phyloP scores from a whole-genome alignment of 2,888 invertebrate species.

The Steromphala cineraria region DNA sequence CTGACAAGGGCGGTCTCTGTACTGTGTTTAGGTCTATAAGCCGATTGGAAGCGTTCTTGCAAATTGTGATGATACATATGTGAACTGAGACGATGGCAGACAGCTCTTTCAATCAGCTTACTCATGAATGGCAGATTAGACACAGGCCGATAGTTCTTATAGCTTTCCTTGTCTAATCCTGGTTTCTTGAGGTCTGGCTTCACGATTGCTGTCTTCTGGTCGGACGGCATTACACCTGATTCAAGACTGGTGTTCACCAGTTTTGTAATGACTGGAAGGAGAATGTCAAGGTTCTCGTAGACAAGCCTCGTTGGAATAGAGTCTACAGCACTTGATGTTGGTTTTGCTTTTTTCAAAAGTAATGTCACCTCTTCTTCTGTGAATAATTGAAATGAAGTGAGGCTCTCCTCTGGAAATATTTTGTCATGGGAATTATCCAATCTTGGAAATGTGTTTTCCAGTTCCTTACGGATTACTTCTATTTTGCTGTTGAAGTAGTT shows the following conservation, averaged over 20 bases:
- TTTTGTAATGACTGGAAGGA: neutral
- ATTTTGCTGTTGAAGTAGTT: neutral
- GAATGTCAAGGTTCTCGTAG: neutral
- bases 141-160: neutral
- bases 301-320: neutral
- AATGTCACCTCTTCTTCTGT: too few relatives aligned
- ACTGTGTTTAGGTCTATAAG: neutral
- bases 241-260: neutral
- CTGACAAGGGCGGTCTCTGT: slow-evolving; percentile 6
- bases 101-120: neutral
- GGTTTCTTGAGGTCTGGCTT: neutral
- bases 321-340: neutral
- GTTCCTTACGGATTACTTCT: neutral
- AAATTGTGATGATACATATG: neutral
- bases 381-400: too few relatives aligned
- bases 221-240: neutral
- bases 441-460: neutral
- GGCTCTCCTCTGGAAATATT: neutral
- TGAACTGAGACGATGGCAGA: neutral
- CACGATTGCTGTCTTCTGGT: neutral
- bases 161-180: neutral
- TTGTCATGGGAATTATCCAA: neutral
- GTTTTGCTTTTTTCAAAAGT: neutral
- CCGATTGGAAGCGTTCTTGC: neutral
- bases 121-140: neutral